A percentile compares a stretch with the other conserved stretches of the same genome.
phyloP scores from a whole-genome alignment of 2,888 invertebrate genomes.

The Oxyscelio sp. region DNA sequence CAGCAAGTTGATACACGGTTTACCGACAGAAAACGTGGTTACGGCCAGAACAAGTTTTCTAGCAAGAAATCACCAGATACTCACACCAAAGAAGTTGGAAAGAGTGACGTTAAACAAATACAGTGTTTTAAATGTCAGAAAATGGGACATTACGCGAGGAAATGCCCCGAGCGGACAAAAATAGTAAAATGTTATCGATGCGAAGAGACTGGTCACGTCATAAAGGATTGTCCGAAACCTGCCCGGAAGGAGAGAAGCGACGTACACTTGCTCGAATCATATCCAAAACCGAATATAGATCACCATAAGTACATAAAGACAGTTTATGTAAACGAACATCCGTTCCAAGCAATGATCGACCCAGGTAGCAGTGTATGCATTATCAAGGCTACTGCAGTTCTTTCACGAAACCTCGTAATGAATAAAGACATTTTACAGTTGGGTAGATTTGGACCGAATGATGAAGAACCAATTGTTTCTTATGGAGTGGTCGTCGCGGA shows the following conservation, averaged over 20 bases:
- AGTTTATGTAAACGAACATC: neutral
- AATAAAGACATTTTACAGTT: constrained; percentile 10
- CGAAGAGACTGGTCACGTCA: neutral
- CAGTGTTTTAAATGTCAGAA: constrained; percentile 48
- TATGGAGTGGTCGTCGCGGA: constrained; percentile 35
- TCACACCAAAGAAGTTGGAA: neutral
- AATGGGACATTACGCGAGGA: constrained; percentile 39
- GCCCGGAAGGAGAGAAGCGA: constrained; percentile 7
- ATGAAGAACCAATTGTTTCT: constrained; percentile 15
- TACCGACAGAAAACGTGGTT: neutral
- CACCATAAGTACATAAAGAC: neutral
- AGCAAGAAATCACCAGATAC: neutral
- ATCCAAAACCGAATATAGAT: constrained; percentile 21
- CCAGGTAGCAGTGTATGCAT: constrained; percentile 63
- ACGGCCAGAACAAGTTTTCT: neutral
- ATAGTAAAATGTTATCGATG: neutral
- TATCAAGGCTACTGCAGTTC: constrained; percentile 50
- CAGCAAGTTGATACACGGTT: neutral
- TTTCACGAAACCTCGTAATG: constrained; percentile 4
- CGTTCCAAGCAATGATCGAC: constrained; percentile 1
- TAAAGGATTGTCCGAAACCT: neutral
- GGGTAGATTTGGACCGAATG: constrained; percentile 40
- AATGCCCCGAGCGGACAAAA: constrained; percentile 29
- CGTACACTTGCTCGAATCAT: neutral
- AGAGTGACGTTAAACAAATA: neutral